Evolutionary conservation across 2,888 invertebrate species (phyloP), one percentile per base, ranked within the genome.

Genomic region (Physocephala rufipes): DNA sequence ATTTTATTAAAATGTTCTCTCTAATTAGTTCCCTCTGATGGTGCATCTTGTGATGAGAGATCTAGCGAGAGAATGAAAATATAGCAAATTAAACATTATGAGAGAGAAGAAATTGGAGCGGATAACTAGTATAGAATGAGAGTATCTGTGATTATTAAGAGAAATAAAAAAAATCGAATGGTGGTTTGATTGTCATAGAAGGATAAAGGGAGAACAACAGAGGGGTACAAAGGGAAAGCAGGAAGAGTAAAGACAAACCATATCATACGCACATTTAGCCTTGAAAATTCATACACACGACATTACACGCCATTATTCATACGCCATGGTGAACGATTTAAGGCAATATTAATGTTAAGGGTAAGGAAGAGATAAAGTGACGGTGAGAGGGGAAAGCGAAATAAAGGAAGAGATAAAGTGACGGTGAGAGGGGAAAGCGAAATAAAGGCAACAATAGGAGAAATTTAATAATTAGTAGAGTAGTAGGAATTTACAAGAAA

Each of bases 181-280:
- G 9, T 16, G 2, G 1, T 5, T n/a, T 36, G 36, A 36, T 30
- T n/a, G 61, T n/a, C 2, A 16, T 19, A 45, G 30, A 19, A 21
- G 21, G 24, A n/a, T n/a, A 12, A 3, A 21, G 55, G 55, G 55
- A 55, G 19, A 12, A n/a, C 19, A 13, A 24, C 4, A 21, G 49
- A 12, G 49, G 49, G 16, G 5, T 49, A 19, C 3, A n/a, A 7
- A 19, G 3, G 49, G 49, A 49, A 12, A 53, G n/a, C 2, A 53
- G 12, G 53, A 2, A 21, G 9, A 0, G 21, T n/a, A 9, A 7
- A 21, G 21, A 21, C 12, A 53, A 21, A 21, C 3, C 15, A 21
- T 53, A 12, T 53, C 47, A 67, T 68, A 61, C 68, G 47, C 67
- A 67, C 2, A 62, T 61, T 68, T 68, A 62, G 51, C 68, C 68